A percentile compares a stretch with the other conserved stretches of the same genome.
Evolutionary conservation across 2,888 invertebrate genomes (phyloP).

Genomic region (Nephrocerus scutellatus): DNA sequence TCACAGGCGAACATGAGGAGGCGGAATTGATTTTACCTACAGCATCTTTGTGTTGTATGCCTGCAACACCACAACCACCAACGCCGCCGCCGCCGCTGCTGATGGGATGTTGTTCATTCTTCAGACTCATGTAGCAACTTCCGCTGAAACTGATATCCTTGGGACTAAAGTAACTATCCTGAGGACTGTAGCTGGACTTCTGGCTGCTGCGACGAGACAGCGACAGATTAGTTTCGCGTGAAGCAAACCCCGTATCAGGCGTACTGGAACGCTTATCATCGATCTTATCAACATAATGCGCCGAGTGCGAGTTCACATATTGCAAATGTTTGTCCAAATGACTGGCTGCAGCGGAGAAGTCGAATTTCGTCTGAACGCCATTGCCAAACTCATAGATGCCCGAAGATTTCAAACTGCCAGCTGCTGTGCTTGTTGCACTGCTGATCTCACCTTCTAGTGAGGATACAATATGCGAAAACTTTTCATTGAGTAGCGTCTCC

Average conservation of each 20-base stretch:
- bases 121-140: slow-evolving; percentile 29
- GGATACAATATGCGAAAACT: slow-evolving; percentile 37
- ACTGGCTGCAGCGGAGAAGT: slow-evolving; percentile 42
- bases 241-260: slow-evolving; percentile 47
- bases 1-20: slow-evolving; percentile 40
- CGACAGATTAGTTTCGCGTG: slow-evolving; percentile 46
- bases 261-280: slow-evolving; percentile 47
- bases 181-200: slow-evolving; percentile 47
- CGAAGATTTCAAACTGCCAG: slow-evolving; percentile 40
- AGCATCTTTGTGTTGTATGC: too few species aligned
- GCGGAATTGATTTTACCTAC: slow-evolving; percentile 17
- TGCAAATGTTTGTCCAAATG: slow-evolving; percentile 46
- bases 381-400: slow-evolving; percentile 41
- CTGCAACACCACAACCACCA: too few species aligned
- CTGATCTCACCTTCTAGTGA: slow-evolving; percentile 43
- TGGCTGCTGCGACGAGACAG: slow-evolving; percentile 46
- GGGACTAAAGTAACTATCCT: slow-evolving; percentile 38
- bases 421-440: slow-evolving; percentile 31
- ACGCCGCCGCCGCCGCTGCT: slow-evolving; percentile 19
- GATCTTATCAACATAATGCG: slow-evolving; percentile 32
- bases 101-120: slow-evolving; percentile 27
- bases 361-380: slow-evolving; percentile 38
- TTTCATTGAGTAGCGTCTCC: slow-evolving; percentile 45
- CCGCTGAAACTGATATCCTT: slow-evolving; percentile 29
- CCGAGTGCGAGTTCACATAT: slow-evolving; percentile 33